Evolutionary conservation across 2,113 vertebrate species (phyloP).

Genomic region (Xiphophorus hellerii): DNA sequence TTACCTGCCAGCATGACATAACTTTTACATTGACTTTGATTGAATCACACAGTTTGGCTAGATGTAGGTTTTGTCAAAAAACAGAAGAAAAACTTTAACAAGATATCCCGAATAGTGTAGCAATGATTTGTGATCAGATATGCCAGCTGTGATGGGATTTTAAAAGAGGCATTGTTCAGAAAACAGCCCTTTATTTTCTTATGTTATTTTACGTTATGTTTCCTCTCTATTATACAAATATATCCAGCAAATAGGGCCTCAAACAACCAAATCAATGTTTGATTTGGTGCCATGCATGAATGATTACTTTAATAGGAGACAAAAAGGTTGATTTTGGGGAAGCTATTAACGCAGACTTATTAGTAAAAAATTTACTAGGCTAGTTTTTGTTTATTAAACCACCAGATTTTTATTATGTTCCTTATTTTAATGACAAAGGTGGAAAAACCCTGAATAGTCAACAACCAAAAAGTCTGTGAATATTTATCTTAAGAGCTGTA

Average conservation of each 20-base stretch:
- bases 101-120: not conserved
- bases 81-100: not conserved
- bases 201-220: not conserved
- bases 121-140: slow-evolving; percentile 23
- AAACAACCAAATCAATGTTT: slow-evolving; percentile 19
- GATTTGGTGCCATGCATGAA: slow-evolving; percentile 9
- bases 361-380: slow-evolving; percentile 6
- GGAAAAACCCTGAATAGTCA: slow-evolving; percentile 34
- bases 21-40: not conserved
- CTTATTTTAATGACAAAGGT: slow-evolving; percentile 19
- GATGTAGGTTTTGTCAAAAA: not conserved
- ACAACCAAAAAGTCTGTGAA: slow-evolving; percentile 29
- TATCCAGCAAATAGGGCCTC: slow-evolving; percentile 5
- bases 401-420: slow-evolving; percentile 1
- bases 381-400: slow-evolving; percentile 8
- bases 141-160: slow-evolving; percentile 17
- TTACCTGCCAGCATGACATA: not conserved
- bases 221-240: slow-evolving; percentile 2
- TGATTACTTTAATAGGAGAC: slow-evolving; percentile 4
- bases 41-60: not conserved
- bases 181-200: slow-evolving; percentile 30
- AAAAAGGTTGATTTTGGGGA: slow-evolving; percentile 2
- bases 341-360: not conserved
- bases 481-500: slow-evolving; percentile 31
- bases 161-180: slow-evolving; percentile 37